Evolutionary conservation across 2,113 vertebrate genomes (phyloP).

Genomic region (Chunga burmeisteri): DNA sequence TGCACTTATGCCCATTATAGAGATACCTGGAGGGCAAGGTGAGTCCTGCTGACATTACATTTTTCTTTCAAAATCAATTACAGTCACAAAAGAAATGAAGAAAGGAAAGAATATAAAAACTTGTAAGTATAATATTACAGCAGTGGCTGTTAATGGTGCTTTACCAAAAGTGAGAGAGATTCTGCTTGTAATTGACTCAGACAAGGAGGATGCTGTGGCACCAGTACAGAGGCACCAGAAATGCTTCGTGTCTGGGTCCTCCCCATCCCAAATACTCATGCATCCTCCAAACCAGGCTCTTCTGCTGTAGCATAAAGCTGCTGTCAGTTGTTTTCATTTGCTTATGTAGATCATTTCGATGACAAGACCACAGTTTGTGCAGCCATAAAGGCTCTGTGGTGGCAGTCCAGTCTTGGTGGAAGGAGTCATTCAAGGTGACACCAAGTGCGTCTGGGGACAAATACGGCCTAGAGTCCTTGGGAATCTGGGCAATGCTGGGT

Average conservation of each 20-base stretch:
- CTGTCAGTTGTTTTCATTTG: not conserved
- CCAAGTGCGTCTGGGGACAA: not conserved
- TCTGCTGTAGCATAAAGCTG: not conserved
- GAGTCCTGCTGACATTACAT: not conserved
- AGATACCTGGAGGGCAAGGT: not conserved
- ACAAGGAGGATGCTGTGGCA: not conserved
- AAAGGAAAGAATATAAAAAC: not conserved
- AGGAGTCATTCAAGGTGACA: not conserved
- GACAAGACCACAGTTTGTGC: not conserved
- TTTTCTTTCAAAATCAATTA: constrained; percentile 4
- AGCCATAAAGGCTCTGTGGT: not conserved
- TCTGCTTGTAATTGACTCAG: not conserved
- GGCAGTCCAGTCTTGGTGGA: not conserved
- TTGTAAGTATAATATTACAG: not conserved
- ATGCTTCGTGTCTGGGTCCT: not conserved
- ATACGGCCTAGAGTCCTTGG: not conserved
- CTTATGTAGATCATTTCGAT: not conserved
- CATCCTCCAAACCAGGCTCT: not conserved
- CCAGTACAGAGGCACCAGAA: not conserved
- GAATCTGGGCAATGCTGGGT: not conserved
- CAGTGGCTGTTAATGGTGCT: not conserved
- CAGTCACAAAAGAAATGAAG: not conserved
- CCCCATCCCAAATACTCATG: not conserved
- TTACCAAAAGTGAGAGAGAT: not conserved
- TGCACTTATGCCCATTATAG: not conserved